Evolutionary conservation across 2,797 vertebrate genomes (phyloP).

Genomic region (Odontamblyopus rebecca): DNA sequence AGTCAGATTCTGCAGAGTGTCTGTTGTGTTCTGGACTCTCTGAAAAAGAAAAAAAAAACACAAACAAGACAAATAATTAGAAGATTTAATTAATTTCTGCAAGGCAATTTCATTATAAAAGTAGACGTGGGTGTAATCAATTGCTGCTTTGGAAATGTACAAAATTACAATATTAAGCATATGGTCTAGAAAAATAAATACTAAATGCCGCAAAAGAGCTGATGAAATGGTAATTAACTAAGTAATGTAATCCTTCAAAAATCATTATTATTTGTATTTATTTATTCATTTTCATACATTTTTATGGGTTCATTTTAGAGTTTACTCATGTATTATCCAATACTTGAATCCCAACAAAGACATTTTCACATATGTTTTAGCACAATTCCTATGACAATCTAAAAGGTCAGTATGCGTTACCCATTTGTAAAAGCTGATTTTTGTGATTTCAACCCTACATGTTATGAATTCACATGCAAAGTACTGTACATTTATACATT

Average conservation of each 20-base stretch:
- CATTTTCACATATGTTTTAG: not conserved
- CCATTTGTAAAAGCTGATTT: too few relatives aligned
- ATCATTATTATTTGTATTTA: too few relatives aligned
- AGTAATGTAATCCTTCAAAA: not conserved
- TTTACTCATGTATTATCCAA: not conserved
- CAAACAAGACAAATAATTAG: not conserved
- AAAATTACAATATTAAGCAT: not conserved
- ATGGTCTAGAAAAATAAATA: not conserved
- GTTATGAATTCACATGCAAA: too few relatives aligned
- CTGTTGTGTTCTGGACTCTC: constrained; percentile 90
- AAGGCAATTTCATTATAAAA: not conserved
- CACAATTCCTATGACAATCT: too few relatives aligned
- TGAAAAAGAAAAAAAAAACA: constrained; percentile 50
- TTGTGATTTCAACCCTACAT: too few relatives aligned
- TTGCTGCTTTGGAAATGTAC: not conserved
- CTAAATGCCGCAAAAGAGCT: not conserved
- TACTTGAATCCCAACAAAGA: not conserved
- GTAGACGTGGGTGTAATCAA: too few relatives aligned
- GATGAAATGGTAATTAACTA: not conserved
- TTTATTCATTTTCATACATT: too few relatives aligned
- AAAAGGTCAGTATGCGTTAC: too few relatives aligned
- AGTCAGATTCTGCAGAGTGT: constrained; percentile 87
- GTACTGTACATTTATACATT: too few relatives aligned
- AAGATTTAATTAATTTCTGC: not conserved
- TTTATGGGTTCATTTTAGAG: not conserved